A percentile compares a stretch with the other conserved stretches of the same genome.
phyloP scores from a whole-genome alignment of 53 echinoderm and acorn worm species.

The Temnopleurus reevesii region DNA sequence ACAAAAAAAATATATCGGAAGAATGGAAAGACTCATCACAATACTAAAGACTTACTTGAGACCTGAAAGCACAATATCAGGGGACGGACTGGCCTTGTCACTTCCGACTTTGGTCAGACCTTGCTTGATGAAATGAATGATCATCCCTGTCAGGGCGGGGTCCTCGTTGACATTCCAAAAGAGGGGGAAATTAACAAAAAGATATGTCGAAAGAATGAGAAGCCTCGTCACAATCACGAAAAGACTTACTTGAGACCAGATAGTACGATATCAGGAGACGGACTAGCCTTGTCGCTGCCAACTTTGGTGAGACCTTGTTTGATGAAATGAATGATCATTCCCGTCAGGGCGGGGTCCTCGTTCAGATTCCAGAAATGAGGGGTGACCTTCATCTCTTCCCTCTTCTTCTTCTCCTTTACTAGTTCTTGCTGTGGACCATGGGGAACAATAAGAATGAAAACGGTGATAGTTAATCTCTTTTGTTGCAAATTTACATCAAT shows the following conservation, averaged over 20 bases:
- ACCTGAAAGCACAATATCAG: constrained; percentile 84
- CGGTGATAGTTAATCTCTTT: too few species aligned
- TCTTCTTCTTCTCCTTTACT: constrained; percentile 78
- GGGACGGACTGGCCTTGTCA: constrained; percentile 73
- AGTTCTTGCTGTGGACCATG: constrained; percentile 72
- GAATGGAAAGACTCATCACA: too few species aligned
- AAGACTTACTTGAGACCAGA: constrained; percentile 81
- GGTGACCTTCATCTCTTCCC: constrained; percentile 87
- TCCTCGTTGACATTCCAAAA: constrained; percentile 98
- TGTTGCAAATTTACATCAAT: too few species aligned
- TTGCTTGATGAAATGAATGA: constrained; percentile 76
- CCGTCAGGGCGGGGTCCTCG: constrained; percentile 94
- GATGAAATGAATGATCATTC: constrained; percentile 87
- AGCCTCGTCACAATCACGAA: neutral
- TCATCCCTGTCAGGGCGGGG: constrained; percentile 93
- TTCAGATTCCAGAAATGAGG: constrained; percentile 99
- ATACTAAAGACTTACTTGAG: constrained; percentile 93
- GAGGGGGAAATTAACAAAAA: too few species aligned
- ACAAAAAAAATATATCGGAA: too few species aligned
- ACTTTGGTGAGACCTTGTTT: constrained; percentile 74
- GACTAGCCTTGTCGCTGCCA: constrained; percentile 82
- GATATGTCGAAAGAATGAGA: too few species aligned
- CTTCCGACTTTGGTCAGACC: constrained; percentile 82
- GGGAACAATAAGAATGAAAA: too few species aligned
- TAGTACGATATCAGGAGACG: constrained; percentile 78